phyloP scores from a whole-genome alignment of 2,113 vertebrate genomes.

The Marcusenius ussheri region DNA sequence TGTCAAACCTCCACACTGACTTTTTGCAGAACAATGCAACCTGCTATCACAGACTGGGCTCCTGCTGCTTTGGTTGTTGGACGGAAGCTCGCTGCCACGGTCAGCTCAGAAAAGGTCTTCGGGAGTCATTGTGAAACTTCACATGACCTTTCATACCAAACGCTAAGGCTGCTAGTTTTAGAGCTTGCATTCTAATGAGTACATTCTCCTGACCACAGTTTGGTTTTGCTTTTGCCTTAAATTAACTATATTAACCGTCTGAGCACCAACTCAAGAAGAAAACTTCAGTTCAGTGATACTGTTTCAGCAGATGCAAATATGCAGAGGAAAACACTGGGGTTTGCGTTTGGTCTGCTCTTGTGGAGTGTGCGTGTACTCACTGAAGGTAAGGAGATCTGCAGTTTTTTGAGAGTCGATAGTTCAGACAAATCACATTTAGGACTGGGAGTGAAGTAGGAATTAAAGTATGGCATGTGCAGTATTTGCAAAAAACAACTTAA shows the following conservation, averaged over 20 bases:
- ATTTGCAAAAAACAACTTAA: neutral
- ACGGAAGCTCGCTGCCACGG: neutral
- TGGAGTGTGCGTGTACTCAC: neutral
- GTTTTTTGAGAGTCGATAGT: neutral
- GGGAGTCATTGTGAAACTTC: neutral
- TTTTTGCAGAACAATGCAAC: neutral
- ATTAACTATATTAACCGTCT: neutral
- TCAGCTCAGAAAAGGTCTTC: neutral
- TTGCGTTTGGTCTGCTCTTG: neutral
- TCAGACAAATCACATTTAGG: neutral
- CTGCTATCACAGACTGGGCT: neutral
- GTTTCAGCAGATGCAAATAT: neutral
- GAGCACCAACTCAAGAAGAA: neutral
- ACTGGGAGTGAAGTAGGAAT: neutral
- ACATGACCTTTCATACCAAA: neutral
- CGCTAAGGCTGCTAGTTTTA: neutral
- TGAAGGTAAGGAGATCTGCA: slow-evolving; percentile 4
- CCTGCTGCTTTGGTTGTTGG: neutral
- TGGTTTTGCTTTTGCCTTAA: neutral
- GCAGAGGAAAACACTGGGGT: neutral
- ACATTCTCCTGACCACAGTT: neutral
- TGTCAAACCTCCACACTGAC: too few relatives aligned
- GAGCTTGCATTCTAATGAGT: neutral
- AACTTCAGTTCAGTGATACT: neutral
- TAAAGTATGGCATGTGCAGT: neutral